Base-by-base conservation (phyloP, 2,113 vertebrate genomes). In the Platysternon megacephalum region DNA sequence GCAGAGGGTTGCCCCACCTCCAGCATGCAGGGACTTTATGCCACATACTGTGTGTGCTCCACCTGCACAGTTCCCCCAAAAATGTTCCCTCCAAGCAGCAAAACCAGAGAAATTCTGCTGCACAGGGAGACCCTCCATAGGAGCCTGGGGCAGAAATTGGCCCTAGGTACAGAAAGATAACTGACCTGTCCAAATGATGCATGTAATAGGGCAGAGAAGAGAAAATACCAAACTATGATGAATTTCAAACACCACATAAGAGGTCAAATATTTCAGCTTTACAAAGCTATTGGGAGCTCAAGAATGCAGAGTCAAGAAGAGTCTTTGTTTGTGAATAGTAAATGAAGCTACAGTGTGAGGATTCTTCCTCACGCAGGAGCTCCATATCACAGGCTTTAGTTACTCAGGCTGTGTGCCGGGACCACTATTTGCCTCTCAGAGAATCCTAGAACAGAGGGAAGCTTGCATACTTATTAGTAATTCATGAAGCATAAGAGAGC, bases 251-350 rank as follows among this genome's bases (percentile, higher is more conserved):
- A 82, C 3, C 14, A 82, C 29, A 46, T 44, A 85, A 65, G 39
- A 78, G 32, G 32, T 17, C 32, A 93, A 85, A 24, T 22, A 76
- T 2, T 11, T 44, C 1, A 0, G 2, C 21, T 85, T 74, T 49
- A 2, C 12, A 1, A 29, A 49, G 0, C 0, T 1, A 52, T 3
- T 21, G 8, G 12, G 5, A 87, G 81, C 7, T 29, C 0, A 46
- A 84, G 55, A 74, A 91, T 4, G 32, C 61, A 65, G 32, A 35
- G 61, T 65, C 29, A 35, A 35, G 32, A 65, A 8, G 3, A 68
- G 3, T 16, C 22, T 72, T 92, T 86, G 49, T 53, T 0, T 19
- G 2, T 61, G 81, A 84, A 90, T 42, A n/a, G 1, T 32, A 82
- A 11, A 4, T 6, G 61, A 58, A 78, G 2, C 17, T 87, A 48